Conservation (phyloP, 1,140 invertebrate genomes). For the Muscidifurax raptorellus region DNA sequence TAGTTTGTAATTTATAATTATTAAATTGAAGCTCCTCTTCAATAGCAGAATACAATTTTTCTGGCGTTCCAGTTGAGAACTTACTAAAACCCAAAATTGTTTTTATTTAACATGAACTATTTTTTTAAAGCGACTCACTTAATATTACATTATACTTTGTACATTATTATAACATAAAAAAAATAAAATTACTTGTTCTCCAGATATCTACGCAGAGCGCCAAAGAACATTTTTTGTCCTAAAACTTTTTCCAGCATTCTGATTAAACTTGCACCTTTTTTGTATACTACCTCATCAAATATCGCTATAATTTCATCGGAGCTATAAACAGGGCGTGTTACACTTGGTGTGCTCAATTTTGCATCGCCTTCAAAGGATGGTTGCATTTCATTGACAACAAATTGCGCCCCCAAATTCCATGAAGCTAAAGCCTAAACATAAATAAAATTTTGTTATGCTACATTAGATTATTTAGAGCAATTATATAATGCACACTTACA, state of each 20-base stretch:
- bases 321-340: slow-evolving; percentile 89
- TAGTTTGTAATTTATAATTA: neutral
- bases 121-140: no score
- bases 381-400: slow-evolving; percentile 88
- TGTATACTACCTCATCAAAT: slow-evolving; percentile 95
- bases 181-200: slow-evolving; percentile 66
- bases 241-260: slow-evolving; percentile 96
- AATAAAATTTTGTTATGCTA: neutral
- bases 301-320: slow-evolving; percentile 95
- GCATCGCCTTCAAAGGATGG: slow-evolving; percentile 89
- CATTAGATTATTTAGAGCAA: neutral
- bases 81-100: slow-evolving; percentile 5
- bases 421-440: slow-evolving; percentile 68
- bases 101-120: slow-evolving; percentile 60
- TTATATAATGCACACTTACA: slow-evolving; percentile 53
- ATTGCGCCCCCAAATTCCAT: slow-evolving; percentile 89
- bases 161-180: neutral
- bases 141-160: no score
- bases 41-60: neutral
- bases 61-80: slow-evolving; percentile 2
- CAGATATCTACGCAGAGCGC: slow-evolving; percentile 86
- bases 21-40: slow-evolving; percentile 6
- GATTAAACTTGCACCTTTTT: slow-evolving; percentile 93
- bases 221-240: slow-evolving; percentile 87
- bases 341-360: slow-evolving; percentile 91